Base-by-base conservation (phyloP, 64 coral and sea anemone species). In the Dendronephthya gigantea region DNA sequence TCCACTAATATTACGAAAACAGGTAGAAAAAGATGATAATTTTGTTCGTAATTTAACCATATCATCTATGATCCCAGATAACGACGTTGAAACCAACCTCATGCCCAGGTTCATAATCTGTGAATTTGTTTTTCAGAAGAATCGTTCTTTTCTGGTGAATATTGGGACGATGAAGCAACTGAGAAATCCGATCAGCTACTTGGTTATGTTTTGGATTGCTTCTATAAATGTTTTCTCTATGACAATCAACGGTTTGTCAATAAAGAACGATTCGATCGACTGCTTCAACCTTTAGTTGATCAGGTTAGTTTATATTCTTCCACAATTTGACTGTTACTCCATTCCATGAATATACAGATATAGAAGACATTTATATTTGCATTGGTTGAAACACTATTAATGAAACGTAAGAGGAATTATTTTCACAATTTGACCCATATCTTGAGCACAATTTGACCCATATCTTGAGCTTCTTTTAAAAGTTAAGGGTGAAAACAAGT, bases 201-300 rank as follows among this genome's bases (percentile, higher is more conserved):
- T 2, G 87, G 89, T 72, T 91, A 83, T 68, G 9, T 93, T 14
- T 69, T 98, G 51, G 90, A 93, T 83, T 98, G 95, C 59, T 75
- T 98, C 2, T 82, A 98, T 32, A 98, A 98, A 58, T 98, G 95
- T 50, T 87, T 98, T 45, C 13, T 93, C 9, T 91, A 98, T 35
- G 89, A 93, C 50, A 93, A 87, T 36, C 89, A 93, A 37, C 89
- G 92, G 34, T 98, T 98, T 68, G 38, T 98, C 16, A 90, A 91
- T 33, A 93, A 88, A 55, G 95, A 98, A 84, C 89, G 92, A 11
- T 91, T 98, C 82, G 84, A 90, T 32, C 91, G 92, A 50, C 58
- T 98, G 31, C 84, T 98, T 35, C 92, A 91, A 23, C 95, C 95
- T 19, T 41, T 98, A 14, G 89, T 93, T 2, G 95, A 98, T 45